Base-by-base conservation (phyloP, 37 sponge, comb jelly and placozoan species). In the Hexactinellida sp. region DNA sequence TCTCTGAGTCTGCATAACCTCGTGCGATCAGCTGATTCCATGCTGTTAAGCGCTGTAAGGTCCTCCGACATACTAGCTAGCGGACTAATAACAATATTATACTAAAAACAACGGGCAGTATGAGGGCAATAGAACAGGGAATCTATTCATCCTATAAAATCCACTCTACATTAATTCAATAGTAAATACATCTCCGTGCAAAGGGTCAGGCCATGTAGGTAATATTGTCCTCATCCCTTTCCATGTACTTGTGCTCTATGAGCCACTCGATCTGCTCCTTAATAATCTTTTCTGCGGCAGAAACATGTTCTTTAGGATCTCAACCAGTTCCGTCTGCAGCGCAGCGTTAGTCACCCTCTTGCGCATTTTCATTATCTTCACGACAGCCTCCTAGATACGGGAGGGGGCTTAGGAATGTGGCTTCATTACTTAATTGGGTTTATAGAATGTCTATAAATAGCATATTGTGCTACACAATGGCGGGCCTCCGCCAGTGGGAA, bases 261-360 rank as follows among this genome's bases (percentile, higher is more conserved):
- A 95, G 89, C 96, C 94, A 93, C 84, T 95, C 96, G 36, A 95
- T 92, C 84, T 95, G 96, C 37, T 95, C 96, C 91, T 95, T 95
- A 41, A 95, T 92, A 92, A 95, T 93, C 86, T 92, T 92, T 95
- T 95, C 9, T 90, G 94, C 1, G 96, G 96, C 21, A 94, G 89
- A 38, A 95, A 95, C 96, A 95, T 95, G 91, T 95, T 95, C 88
- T 94, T 95, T 28, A 95, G 91, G 21, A 95, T 93, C 84, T 95
- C 92, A 32, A 95, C 91, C 89, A 95, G 88, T 54, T 95, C 96
- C 24, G 91, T 93, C 90, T 95, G 96, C 25, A 95, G 91, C 21
- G 92, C 92, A 24, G 92, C 91, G 54, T 93, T 92, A 1, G 85
- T 86, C 38, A 95, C 87, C 39, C 83, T 87, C 85, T 93, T 95